phyloP scores from a whole-genome alignment of 64 coral and sea anemone species.

The Pachyseris speciosa region DNA sequence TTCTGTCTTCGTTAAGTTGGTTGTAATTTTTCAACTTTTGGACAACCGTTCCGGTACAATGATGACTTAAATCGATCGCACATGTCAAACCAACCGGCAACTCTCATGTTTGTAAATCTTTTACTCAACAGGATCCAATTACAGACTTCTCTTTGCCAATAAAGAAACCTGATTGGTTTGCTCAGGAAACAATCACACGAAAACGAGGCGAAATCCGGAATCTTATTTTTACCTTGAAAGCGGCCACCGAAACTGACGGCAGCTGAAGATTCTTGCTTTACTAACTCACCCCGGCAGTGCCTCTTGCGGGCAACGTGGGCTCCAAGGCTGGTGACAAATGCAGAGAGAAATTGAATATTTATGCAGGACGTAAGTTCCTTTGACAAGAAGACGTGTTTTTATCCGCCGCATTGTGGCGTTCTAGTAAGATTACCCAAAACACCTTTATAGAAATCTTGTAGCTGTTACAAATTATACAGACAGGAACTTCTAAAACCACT shows the following conservation, averaged over 20 bases:
- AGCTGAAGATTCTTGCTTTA: background rate
- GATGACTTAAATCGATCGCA: no score
- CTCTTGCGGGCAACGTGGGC: background rate
- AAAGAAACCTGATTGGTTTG: slow-evolving; percentile 45
- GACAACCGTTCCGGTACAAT: no score
- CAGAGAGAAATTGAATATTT: background rate
- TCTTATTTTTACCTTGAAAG: slow-evolving; percentile 46
- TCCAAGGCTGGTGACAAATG: background rate
- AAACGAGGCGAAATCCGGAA: slow-evolving; percentile 52
- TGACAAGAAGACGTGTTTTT: no score
- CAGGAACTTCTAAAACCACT: no score
- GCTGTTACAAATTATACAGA: no score
- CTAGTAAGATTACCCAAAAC: no score
- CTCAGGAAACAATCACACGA: background rate
- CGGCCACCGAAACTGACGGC: background rate
- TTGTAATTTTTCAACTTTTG: no score
- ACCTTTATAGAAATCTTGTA: no score
- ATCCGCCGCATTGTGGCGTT: no score
- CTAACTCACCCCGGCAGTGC: background rate
- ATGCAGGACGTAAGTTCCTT: no score
- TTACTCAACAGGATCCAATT: slow-evolving; percentile 51
- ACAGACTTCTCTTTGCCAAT: slow-evolving; percentile 54
- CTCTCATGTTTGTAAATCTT: background rate
- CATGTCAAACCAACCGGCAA: no score
- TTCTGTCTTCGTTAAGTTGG: no score